Base-by-base conservation (phyloP, 2,888 invertebrate species). In the Trissoscelio sp. region DNA sequence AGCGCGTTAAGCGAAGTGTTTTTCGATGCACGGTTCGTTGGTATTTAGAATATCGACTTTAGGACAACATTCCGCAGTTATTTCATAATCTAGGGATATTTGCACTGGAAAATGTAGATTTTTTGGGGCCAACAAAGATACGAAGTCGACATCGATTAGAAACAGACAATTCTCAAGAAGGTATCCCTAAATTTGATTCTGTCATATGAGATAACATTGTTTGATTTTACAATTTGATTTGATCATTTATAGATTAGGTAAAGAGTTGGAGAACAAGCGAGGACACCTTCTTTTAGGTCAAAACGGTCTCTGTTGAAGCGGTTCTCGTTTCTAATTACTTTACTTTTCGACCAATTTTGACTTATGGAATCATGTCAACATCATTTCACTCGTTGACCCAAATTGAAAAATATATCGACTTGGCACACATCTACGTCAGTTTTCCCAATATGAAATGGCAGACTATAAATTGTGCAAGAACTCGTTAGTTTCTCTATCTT, bases 41-140 rank as follows among this genome's bases (percentile, higher is more conserved):
- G 14, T 42, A 53, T 72, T 72, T 62, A 72, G 72, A 69, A 69
- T 69, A 57, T 69, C 46, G 69, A 69, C 69, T 57, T 28, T 55
- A 12, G 31, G 44, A 64, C 20, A 48, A 28, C 18, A 11, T 22
- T 37, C 22, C 20, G 37, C 2, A 16, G 18, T 22, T 51, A 24
- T 7, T 24, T 24, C n/a, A 6, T 22, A 51, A 12, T 12, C 12
- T 51, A 53, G 11, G 31, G 9, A 16, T 31, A 31, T 12, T 51
- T 51, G n/a, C 9, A 12, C 12, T 51, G 5, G 24, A 51, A 51
- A 20, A 51, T 4, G 9, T 51, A 51, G 24, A 24, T n/a, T n/a
- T 51, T 7, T 42, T 42, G 14, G 14, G 42, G 42, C 7, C 14
- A 16, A 42, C 5, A 4, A 5, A 42, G 37, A n/a, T 37, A 9